Conservation (phyloP, 2,888 invertebrate genomes). For the Polydrusus cervinus region DNA sequence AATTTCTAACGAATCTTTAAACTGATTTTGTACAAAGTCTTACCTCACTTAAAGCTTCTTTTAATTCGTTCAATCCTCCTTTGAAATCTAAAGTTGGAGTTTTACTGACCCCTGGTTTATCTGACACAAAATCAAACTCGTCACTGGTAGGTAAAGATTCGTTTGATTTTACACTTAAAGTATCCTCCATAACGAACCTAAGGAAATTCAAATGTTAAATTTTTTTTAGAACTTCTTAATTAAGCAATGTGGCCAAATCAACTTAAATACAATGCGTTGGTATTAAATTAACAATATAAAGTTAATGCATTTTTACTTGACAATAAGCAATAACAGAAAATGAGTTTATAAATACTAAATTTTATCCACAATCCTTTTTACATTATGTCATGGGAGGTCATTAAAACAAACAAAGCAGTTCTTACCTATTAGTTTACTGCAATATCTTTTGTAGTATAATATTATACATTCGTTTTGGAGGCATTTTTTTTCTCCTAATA, state of each 20-base stretch:
- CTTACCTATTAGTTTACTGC: constrained; percentile 21
- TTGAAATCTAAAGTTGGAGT: constrained; percentile 77
- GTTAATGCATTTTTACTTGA: not conserved
- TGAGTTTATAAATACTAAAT: constrained; percentile 4
- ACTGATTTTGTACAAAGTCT: not conserved
- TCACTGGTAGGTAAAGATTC: constrained; percentile 82
- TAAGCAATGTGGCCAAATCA: not conserved
- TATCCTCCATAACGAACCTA: constrained; percentile 77
- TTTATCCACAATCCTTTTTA: not conserved
- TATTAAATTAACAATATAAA: no score
- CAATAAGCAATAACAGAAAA: not conserved
- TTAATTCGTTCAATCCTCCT: constrained; percentile 78
- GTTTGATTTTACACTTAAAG: constrained; percentile 79
- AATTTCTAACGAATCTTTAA: no score
- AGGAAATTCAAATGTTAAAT: not conserved
- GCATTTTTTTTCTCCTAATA: not conserved
- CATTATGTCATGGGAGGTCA: constrained; percentile 25
- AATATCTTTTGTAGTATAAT: constrained; percentile 3
- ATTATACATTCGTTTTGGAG: not conserved
- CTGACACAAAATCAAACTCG: constrained; percentile 81
- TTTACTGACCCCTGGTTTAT: constrained; percentile 71
- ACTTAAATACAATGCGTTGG: not conserved
- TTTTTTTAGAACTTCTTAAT: not conserved
- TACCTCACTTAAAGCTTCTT: constrained; percentile 77
- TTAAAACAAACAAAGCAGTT: not conserved